phyloP scores from a whole-genome alignment of 2,113 vertebrate genomes.

The human region DNA sequence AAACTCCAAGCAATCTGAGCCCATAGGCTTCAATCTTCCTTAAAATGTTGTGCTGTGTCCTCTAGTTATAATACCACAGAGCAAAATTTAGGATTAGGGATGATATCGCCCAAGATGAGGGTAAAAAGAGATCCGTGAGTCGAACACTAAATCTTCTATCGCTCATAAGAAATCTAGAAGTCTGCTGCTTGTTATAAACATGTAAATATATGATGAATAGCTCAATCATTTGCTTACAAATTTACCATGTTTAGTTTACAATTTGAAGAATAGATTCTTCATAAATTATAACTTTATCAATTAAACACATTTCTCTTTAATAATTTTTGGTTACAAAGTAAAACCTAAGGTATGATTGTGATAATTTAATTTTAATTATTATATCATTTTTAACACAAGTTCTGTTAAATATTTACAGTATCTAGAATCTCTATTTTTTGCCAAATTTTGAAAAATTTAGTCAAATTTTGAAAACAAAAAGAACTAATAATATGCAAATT shows the following conservation, averaged over 20 bases:
- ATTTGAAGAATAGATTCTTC: background rate
- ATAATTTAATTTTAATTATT: constrained; percentile 12
- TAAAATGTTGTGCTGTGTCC: background rate
- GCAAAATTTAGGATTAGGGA: background rate
- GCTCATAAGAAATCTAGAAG: constrained; percentile 8
- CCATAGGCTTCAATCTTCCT: background rate
- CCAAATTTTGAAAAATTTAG: background rate
- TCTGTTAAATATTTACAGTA: background rate
- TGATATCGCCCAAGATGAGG: background rate
- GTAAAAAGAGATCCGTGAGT: background rate
- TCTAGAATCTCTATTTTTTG: background rate
- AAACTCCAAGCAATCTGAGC: background rate
- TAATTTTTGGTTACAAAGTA: constrained; percentile 21
- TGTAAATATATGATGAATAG: background rate
- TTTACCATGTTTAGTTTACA: background rate
- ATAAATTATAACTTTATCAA: background rate
- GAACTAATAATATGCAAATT: background rate
- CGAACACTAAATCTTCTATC: background rate
- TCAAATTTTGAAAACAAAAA: background rate
- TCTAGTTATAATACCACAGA: background rate
- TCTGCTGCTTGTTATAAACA: background rate
- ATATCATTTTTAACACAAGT: background rate
- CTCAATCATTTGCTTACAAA: background rate
- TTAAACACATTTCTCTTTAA: background rate
- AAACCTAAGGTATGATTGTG: background rate